phyloP scores from a whole-genome alignment of 2,797 vertebrate genomes.

The Acanthurus lineatus region DNA sequence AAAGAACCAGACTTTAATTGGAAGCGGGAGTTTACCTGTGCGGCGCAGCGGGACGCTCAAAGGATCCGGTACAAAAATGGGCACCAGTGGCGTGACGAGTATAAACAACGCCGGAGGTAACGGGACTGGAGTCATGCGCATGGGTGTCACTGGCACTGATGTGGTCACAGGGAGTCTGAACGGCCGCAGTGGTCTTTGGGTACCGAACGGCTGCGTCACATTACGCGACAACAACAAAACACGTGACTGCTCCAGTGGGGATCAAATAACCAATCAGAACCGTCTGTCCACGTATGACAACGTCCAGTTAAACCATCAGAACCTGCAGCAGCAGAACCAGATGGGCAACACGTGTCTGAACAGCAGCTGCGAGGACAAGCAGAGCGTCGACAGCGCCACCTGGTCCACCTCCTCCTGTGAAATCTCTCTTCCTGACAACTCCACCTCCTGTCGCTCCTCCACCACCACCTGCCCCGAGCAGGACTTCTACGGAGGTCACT shows the following conservation, averaged over 20 bases:
- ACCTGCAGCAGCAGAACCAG: constrained; percentile 76
- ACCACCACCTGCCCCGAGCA: constrained; percentile 97
- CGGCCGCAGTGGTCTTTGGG: constrained; percentile 86
- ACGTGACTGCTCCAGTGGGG: constrained; percentile 80
- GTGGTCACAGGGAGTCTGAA: constrained; percentile 81
- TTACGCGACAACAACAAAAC: constrained; percentile 89
- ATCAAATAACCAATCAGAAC: constrained; percentile 87
- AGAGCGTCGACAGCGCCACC: constrained; percentile 97
- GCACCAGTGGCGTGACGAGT: constrained; percentile 90
- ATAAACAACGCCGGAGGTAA: constrained; percentile 77
- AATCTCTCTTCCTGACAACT: constrained; percentile 96
- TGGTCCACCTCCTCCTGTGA: constrained; percentile 99
- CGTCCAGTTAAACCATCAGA: constrained; percentile 92
- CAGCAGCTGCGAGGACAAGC: constrained; percentile 94
- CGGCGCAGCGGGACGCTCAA: constrained; percentile 90
- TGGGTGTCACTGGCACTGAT: constrained; percentile 91
- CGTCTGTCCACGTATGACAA: constrained; percentile 98
- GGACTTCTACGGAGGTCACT: constrained; percentile 91
- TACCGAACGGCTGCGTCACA: constrained; percentile 90
- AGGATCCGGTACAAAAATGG: constrained; percentile 94
- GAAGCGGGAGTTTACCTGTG: constrained; percentile 83
- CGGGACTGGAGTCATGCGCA: constrained; percentile 79
- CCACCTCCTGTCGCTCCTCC: constrained; percentile 95
- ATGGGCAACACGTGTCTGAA: constrained; percentile 71
- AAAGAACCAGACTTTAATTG: constrained; percentile 86